A percentile compares a stretch with the other conserved stretches of the same genome.
These are phyloP conservation scores for Pararge aegeria DNA, from an alignment of 1,140 invertebrate species.

Conservation along the genomic window DNA sequence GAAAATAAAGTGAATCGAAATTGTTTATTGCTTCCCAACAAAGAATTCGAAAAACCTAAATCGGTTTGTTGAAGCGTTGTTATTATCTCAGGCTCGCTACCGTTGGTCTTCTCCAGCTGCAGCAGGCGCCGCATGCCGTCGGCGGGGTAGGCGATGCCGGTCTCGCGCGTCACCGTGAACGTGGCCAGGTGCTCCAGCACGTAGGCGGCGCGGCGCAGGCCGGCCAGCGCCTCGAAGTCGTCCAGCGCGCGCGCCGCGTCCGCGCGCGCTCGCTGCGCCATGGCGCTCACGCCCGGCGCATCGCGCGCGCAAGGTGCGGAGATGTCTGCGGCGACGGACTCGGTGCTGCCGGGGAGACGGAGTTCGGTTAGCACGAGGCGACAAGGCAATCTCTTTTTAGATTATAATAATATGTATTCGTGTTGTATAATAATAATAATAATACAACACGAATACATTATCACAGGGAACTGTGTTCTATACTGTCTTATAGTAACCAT, in stretches of 20 bases:
- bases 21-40: background rate
- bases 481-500: too few species aligned
- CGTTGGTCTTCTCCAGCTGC: slow-evolving; percentile 97
- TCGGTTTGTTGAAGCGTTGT: too few species aligned
- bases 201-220: slow-evolving; percentile 81
- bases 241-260: slow-evolving; percentile 50
- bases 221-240: slow-evolving; percentile 67
- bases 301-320: background rate
- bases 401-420: too few species aligned
- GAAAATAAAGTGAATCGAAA: slow-evolving; percentile 18
- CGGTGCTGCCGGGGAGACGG: too few species aligned
- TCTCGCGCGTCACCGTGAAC: slow-evolving; percentile 95
- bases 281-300: slow-evolving; percentile 15
- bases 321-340: too few species aligned
- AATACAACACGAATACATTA: too few species aligned
- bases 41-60: too few species aligned
- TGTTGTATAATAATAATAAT: too few species aligned
- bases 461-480: too few species aligned
- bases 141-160: slow-evolving; percentile 91
- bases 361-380: too few species aligned
- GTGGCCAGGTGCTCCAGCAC: slow-evolving; percentile 98
- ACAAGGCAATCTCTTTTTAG: too few species aligned
- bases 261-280: slow-evolving; percentile 28
- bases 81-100: slow-evolving; percentile 67
- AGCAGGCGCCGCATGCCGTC: slow-evolving; percentile 97